Conservation (phyloP, 2,888 invertebrate genomes). For the Geotrupes spiniger region DNA sequence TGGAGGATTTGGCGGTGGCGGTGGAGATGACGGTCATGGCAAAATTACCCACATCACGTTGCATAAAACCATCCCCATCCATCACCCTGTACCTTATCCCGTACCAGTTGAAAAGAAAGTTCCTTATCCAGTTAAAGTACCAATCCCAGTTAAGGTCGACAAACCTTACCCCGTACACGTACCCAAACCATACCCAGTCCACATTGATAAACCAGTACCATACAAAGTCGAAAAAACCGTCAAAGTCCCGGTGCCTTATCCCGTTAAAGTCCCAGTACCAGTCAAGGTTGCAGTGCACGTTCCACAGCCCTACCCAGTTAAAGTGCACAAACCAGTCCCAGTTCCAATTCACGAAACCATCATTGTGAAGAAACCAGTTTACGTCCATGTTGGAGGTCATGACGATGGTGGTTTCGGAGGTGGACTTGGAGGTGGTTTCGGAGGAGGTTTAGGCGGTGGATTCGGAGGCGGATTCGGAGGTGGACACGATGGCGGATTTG, state of each 20-base stretch:
- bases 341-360: slow-evolving; percentile 17
- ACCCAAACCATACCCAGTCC: slow-evolving; percentile 23
- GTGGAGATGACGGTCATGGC: slow-evolving; percentile 17
- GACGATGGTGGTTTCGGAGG: slow-evolving; percentile 16
- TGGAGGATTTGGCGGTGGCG: slow-evolving; percentile 11
- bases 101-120: slow-evolving; percentile 20
- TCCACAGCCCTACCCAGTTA: slow-evolving; percentile 21
- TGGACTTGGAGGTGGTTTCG: slow-evolving; percentile 8
- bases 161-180: slow-evolving; percentile 22
- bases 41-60: slow-evolving; percentile 22
- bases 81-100: slow-evolving; percentile 18
- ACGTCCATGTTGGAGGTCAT: slow-evolving; percentile 15
- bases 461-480: slow-evolving; percentile 14
- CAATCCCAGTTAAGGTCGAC: slow-evolving; percentile 20
- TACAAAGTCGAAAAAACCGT: slow-evolving; percentile 19
- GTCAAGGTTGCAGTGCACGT: slow-evolving; percentile 20
- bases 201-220: slow-evolving; percentile 20
- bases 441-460: slow-evolving; percentile 12
- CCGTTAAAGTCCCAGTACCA: slow-evolving; percentile 20
- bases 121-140: slow-evolving; percentile 17
- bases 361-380: slow-evolving; percentile 22
- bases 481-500: slow-evolving; percentile 20
- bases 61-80: slow-evolving; percentile 18
- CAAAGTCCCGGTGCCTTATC: slow-evolving; percentile 15
- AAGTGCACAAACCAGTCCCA: slow-evolving; percentile 19